Base-by-base conservation (phyloP, 2,113 vertebrate species). In the Ptilorrhoa leucosticta region DNA sequence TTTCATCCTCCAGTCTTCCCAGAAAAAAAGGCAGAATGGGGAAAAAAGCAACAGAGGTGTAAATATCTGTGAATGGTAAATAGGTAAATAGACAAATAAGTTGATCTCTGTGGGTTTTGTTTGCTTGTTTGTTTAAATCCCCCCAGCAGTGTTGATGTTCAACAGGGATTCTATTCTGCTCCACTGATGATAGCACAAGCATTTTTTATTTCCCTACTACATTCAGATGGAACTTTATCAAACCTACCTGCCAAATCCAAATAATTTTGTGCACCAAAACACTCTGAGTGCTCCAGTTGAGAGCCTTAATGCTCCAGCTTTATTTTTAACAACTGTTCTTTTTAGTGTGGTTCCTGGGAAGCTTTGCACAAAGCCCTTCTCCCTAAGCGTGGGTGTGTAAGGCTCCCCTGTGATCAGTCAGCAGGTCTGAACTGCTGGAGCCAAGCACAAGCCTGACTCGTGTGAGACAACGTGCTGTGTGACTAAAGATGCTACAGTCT, bases 181-280 rank as follows among this genome's bases (percentile, higher is more conserved):
- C 28, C 28, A 14, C 27, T 50, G 60, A n/a, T 68, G 40, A 40
- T 16, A 64, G 27, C 26, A 33, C 6, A 75, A 57, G 7, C 3
- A 15, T 27, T 63, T 19, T 27, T 28, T 1, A 27, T 30, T 4
- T 5, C 0, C 5, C 10, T 9, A 3, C 3, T 45, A 7, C 33
- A 16, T 91, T 83, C 45, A 88, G 15, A 20, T 65, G 33, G 31
- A 80, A 51, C 42, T 78, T 76, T 61, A 39, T 53, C 40, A 71
- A 93, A 68, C 20, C 48, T 85, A 2, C 39, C 21, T 18, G 4
- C 37, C 39, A 83, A 73, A 81, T 70, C n/a, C 39, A 47, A 23
- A 31, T 44, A 0, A 1, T 40, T 76, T 63, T 53, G 37, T 65
- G 13, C 39, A 60, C 11, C 27, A 40, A 45, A 87, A 48, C n/a